phyloP scores from a whole-genome alignment of 2,888 invertebrate genomes.

The Leptinotarsa juncta region DNA sequence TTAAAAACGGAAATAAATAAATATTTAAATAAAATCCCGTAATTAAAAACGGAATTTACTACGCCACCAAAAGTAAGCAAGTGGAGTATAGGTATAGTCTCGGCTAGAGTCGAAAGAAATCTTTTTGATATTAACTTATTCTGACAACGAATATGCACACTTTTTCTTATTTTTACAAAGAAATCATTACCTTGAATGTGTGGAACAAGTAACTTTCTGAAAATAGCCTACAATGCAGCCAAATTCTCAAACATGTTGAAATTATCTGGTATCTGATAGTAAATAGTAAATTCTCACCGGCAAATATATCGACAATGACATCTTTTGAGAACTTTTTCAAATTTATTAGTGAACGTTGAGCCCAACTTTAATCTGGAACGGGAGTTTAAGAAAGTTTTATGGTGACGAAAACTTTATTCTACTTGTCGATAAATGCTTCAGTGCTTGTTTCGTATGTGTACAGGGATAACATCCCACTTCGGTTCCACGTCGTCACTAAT shows the following conservation, averaged over 20 bases:
- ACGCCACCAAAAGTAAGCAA: no score
- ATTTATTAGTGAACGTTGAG: slow-evolving; percentile 44
- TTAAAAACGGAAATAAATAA: no score
- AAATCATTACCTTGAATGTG: slow-evolving; percentile 8
- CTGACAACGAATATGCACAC: not conserved
- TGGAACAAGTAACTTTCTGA: not conserved
- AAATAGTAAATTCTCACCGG: slow-evolving; percentile 43
- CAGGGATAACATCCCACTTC: slow-evolving; percentile 2
- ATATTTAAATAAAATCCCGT: no score
- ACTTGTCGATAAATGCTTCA: slow-evolving; percentile 42
- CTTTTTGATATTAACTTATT: no score
- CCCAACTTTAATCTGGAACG: slow-evolving; percentile 41
- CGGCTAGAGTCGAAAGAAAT: no score
- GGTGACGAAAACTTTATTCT: slow-evolving; percentile 42
- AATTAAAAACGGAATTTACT: no score
- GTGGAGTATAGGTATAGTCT: no score
- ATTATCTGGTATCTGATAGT: slow-evolving; percentile 39
- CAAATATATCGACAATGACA: slow-evolving; percentile 37
- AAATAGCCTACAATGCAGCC: slow-evolving; percentile 14
- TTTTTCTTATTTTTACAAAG: slow-evolving; percentile 7
- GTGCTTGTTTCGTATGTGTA: slow-evolving; percentile 32
- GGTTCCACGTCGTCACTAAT: not conserved
- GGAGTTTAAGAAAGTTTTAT: slow-evolving; percentile 42
- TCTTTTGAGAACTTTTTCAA: slow-evolving; percentile 42
- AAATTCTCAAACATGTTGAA: slow-evolving; percentile 6